phyloP scores from a whole-genome alignment of 2,113 vertebrate genomes.

The Anthoscopus minutus region DNA sequence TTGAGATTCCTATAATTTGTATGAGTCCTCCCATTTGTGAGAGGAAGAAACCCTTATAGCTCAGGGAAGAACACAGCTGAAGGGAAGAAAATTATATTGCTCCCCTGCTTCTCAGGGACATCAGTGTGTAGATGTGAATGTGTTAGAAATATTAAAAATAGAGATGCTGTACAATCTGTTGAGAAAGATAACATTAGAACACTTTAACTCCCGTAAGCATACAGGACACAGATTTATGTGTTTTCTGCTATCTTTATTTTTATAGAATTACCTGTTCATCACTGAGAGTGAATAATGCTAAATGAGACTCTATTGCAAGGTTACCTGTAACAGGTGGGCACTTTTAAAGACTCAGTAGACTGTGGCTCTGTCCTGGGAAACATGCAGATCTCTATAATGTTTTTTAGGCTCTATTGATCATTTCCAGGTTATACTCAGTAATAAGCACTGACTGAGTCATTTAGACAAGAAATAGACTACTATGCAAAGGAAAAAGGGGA shows the following conservation, averaged over 20 bases:
- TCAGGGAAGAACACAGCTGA: background rate
- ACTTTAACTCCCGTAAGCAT: background rate
- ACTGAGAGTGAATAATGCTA: background rate
- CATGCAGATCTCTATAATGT: background rate
- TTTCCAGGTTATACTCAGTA: background rate
- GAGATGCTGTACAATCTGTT: background rate
- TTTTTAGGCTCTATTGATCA: background rate
- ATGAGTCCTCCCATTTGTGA: background rate
- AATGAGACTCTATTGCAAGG: background rate
- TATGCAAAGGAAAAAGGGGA: background rate
- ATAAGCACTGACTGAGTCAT: background rate
- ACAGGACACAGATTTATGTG: background rate
- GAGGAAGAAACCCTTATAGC: background rate
- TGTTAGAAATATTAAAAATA: background rate
- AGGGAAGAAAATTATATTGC: background rate
- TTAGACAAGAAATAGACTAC: background rate
- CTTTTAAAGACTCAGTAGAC: background rate
- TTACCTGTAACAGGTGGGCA: background rate
- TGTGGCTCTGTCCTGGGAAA: too few relatives aligned
- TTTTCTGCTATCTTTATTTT: background rate
- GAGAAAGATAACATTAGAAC: background rate
- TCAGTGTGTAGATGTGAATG: background rate
- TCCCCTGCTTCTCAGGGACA: background rate
- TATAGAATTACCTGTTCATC: background rate
- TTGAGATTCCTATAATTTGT: background rate